Percentiles rank a stretch among this genome's conserved stretches.
Conservation (phyloP, 2,888 invertebrate genomes). For the Lasioglossum vierecki region DNA sequence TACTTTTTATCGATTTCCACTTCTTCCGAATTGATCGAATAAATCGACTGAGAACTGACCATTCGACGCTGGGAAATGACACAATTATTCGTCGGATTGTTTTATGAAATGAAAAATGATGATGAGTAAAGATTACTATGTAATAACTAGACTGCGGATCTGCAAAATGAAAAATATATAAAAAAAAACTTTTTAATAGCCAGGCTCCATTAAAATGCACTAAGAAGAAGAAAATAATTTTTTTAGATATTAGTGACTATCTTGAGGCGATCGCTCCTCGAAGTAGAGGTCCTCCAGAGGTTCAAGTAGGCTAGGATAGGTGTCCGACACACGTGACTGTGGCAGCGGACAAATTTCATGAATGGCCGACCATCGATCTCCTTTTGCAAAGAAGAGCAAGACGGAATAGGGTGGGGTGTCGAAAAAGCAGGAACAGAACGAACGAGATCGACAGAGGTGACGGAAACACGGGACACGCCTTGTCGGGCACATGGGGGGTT, state of each 20-base stretch:
- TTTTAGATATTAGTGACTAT: no score
- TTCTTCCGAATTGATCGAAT: not conserved
- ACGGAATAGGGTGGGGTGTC: not conserved
- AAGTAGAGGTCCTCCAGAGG: not conserved
- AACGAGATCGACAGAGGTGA: conserved; percentile 56
- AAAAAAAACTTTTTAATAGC: no score
- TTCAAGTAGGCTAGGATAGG: not conserved
- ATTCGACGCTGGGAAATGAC: not conserved
- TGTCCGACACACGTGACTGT: not conserved
- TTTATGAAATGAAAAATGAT: no score
- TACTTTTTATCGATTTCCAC: conserved; percentile 47
- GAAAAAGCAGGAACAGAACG: conserved; percentile 35
- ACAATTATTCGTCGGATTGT: not conserved
- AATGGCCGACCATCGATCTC: conserved; percentile 69
- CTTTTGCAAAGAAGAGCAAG: conserved; percentile 28
- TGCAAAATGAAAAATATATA: no score
- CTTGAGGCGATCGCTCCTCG: not conserved
- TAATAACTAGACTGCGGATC: no score
- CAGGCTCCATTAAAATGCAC: no score
- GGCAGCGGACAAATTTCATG: conserved; percentile 59
- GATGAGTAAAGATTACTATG: no score
- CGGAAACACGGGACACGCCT: conserved; percentile 76
- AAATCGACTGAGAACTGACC: not conserved
- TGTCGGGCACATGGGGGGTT: conserved; percentile 49
- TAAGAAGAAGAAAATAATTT: no score